Percentiles rank a stretch among this genome's conserved stretches.
Conservation (phyloP, 2,797 vertebrate genomes). For the Dicrostonyx torquatus region DNA sequence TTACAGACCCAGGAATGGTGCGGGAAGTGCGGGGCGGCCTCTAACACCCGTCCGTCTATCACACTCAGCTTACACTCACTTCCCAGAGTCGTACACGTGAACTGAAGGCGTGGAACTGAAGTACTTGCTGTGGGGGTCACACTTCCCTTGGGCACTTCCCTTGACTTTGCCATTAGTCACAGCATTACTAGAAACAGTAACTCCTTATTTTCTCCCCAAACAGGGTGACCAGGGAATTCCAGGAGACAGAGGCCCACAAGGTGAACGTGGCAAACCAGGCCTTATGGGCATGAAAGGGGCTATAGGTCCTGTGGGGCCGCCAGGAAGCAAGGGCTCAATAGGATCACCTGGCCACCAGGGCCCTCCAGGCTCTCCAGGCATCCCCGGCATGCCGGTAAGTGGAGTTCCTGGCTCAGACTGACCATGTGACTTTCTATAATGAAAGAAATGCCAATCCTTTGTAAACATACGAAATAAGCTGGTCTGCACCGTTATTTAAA, state of each 20-base stretch:
- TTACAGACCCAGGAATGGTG: slow-evolving; percentile 21
- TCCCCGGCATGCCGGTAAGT: slow-evolving; percentile 89
- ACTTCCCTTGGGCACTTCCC: not conserved
- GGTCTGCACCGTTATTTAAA: not conserved
- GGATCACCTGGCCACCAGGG: slow-evolving; percentile 91
- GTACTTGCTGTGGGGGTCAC: not conserved
- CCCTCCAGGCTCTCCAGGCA: slow-evolving; percentile 85
- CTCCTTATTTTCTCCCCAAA: slow-evolving; percentile 62
- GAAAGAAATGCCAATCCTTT: not conserved
- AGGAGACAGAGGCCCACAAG: slow-evolving; percentile 96
- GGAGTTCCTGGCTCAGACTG: not conserved
- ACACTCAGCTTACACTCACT: not conserved
- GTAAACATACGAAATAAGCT: not conserved
- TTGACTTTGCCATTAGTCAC: not conserved
- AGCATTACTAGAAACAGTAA: not conserved
- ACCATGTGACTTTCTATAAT: not conserved
- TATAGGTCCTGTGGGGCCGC: slow-evolving; percentile 89
- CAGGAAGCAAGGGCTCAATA: slow-evolving; percentile 91
- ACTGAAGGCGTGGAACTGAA: not conserved
- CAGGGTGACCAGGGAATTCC: slow-evolving; percentile 98
- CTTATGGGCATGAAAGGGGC: slow-evolving; percentile 89
- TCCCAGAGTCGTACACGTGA: not conserved
- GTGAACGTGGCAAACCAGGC: slow-evolving; percentile 92
- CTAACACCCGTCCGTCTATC: not conserved
- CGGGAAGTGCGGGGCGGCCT: not conserved